phyloP scores from a whole-genome alignment of 2,113 vertebrate genomes.

The Hemicordylus capensis region DNA sequence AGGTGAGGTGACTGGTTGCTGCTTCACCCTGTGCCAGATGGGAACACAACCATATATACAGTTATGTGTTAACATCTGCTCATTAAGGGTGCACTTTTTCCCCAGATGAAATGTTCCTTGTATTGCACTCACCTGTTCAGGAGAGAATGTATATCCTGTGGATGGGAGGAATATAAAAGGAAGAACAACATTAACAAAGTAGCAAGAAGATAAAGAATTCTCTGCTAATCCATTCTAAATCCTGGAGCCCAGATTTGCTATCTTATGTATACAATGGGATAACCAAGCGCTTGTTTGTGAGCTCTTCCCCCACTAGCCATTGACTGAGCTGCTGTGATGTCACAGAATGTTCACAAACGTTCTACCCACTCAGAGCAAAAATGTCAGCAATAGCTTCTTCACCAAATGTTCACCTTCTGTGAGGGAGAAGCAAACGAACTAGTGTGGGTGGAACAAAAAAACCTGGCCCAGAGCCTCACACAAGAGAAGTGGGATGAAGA shows the following conservation, averaged over 20 bases:
- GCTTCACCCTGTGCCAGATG: neutral
- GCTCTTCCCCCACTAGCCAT: neutral
- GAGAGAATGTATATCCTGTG: neutral
- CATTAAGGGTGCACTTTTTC: neutral
- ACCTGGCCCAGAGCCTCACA: neutral
- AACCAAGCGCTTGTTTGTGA: neutral
- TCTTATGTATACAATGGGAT: neutral
- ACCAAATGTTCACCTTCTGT: neutral
- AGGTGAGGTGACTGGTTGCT: neutral
- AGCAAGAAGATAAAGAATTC: neutral
- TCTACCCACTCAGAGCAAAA: neutral
- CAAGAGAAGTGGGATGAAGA: too few relatives aligned
- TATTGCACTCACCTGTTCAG: conserved; percentile 1
- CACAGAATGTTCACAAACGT: neutral
- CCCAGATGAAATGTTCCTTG: neutral
- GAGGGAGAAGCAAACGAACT: neutral
- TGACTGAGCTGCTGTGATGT: neutral
- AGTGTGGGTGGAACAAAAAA: neutral
- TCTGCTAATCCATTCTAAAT: neutral
- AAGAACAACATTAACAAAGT: neutral
- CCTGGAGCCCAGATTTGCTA: neutral
- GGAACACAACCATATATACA: neutral
- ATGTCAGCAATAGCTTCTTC: neutral
- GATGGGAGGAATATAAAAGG: neutral
- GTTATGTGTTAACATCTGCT: neutral